These are phyloP conservation scores for Sebastes diaconus DNA, from an alignment of 2,797 vertebrate genomes.

Conservation along the genomic window DNA sequence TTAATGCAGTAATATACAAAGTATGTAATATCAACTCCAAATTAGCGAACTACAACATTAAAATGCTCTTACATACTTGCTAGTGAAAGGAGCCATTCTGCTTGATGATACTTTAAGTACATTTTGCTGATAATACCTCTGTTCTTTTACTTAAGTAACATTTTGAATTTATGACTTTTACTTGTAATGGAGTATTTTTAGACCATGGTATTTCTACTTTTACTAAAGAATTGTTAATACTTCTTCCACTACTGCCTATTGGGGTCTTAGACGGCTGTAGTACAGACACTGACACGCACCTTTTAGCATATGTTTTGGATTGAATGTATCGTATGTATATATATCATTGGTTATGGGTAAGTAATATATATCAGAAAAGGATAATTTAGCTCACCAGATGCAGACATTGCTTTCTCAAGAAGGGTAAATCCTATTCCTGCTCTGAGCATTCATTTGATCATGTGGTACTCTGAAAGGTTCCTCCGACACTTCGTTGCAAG, in stretches of 20 bases:
- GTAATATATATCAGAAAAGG: background rate
- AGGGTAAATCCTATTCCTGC: background rate
- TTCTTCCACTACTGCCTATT: background rate
- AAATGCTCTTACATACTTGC: background rate
- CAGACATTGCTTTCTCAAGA: too few relatives aligned
- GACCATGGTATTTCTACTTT: background rate
- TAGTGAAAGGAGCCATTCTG: too few relatives aligned
- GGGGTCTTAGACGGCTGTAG: background rate
- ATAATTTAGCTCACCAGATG: background rate
- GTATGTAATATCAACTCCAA: background rate
- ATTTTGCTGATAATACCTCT: background rate
- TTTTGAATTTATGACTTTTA: background rate
- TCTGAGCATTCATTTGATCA: background rate
- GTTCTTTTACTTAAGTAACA: background rate
- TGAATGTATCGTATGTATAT: background rate
- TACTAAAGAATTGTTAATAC: fast-evolving
- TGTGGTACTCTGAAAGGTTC: background rate
- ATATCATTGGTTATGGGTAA: too few relatives aligned
- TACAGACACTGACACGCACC: background rate
- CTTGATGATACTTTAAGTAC: too few relatives aligned
- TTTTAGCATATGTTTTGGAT: background rate
- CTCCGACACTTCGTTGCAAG: background rate
- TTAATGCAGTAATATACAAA: background rate
- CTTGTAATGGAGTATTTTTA: background rate
- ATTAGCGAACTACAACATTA: background rate